These are phyloP conservation scores for Pagrus major DNA, from an alignment of 2,113 vertebrate species.

Conservation along the genomic window DNA sequence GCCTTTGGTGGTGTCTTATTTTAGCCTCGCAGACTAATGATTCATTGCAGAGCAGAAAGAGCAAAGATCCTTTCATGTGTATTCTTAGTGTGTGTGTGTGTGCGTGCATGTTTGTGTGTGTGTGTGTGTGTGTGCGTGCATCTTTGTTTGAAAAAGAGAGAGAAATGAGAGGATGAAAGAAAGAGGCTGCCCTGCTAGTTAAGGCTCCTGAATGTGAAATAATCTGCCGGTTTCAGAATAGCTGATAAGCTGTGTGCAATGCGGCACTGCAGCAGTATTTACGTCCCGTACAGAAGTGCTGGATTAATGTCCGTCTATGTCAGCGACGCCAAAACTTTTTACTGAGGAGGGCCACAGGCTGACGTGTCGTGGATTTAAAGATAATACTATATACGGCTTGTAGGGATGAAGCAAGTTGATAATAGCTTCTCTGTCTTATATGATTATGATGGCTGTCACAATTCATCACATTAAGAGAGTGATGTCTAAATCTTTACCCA, in stretches of 20 bases:
- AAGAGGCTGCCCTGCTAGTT: conserved; percentile 28
- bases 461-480: conserved; percentile 21
- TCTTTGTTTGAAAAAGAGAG: conserved; percentile 51
- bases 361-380: conserved; percentile 12
- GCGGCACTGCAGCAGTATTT: conserved; percentile 63
- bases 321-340: conserved; percentile 24
- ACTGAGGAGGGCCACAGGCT: conserved; percentile 14
- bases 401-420: conserved; percentile 27
- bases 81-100: conserved; percentile 29
- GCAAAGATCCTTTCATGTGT: conserved; percentile 57
- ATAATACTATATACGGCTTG: conserved; percentile 7
- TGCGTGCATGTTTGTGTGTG: conserved; percentile 25
- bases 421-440: conserved; percentile 22
- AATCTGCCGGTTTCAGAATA: conserved; percentile 62
- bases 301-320: conserved; percentile 50
- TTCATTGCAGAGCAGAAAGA: conserved; percentile 58
- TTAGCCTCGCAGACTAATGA: conserved; percentile 68
- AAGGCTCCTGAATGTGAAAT: conserved; percentile 65
- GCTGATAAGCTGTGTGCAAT: conserved; percentile 61
- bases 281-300: conserved; percentile 9
- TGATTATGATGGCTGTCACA: conserved; percentile 14
- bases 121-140: background rate
- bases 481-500: conserved; percentile 32
- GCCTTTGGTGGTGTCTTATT: conserved; percentile 67
- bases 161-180: conserved; percentile 29